Conservation (phyloP, 2,888 invertebrate genomes). For the Candidula unifasciata region DNA sequence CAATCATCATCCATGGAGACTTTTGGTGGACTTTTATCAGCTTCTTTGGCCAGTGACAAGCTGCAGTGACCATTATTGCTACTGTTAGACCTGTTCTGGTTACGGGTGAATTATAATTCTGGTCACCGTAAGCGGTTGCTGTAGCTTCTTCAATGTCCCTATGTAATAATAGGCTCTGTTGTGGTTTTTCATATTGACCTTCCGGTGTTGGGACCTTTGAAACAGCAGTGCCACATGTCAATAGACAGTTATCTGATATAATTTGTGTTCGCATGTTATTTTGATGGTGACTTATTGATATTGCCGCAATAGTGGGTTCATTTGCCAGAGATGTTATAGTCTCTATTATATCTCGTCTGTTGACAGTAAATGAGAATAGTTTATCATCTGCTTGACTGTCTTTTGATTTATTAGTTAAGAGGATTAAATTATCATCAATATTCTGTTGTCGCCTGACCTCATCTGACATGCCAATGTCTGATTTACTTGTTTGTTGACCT, state of each 20-base stretch:
- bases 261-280: neutral
- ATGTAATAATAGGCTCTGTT: neutral
- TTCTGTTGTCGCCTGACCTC: neutral
- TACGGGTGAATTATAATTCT: neutral
- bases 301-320: neutral
- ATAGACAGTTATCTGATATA: neutral
- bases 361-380: neutral
- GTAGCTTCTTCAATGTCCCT: neutral
- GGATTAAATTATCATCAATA: neutral
- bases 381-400: neutral
- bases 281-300: neutral
- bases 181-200: neutral
- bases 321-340: neutral
- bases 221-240: neutral
- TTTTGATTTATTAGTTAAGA: neutral
- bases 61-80: neutral
- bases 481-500: neutral
- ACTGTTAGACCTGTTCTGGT: neutral
- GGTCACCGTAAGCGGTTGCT: neutral
- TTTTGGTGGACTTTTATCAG: neutral
- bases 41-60: neutral
- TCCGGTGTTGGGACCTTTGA: neutral
- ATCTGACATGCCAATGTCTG: neutral
- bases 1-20: neutral
- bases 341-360: neutral